Evolutionary conservation across 1,140 invertebrate genomes (phyloP), one percentile per base, ranked within the genome.

Genomic region (Portunus trituberculatus): DNA sequence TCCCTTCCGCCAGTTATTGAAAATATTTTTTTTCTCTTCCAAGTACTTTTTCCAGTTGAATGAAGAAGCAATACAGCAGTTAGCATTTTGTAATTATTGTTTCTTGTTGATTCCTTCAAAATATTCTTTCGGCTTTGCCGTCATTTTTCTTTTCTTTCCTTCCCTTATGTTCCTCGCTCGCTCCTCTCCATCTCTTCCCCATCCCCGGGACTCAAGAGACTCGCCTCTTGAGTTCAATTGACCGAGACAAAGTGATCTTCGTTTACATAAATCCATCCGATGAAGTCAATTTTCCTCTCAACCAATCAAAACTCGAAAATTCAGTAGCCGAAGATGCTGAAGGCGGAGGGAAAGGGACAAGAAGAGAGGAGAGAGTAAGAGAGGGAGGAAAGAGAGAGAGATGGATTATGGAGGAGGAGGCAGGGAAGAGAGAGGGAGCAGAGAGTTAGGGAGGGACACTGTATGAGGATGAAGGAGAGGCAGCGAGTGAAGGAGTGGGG

Each of bases 231-330:
- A 8, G 67, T 76, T 76, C 67, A 76, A 76, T 76, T n/a, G n/a
- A 76, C 20, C 67, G 67, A 76, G 67, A 76, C 67, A 76, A n/a
- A 76, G n/a, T 76, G 67, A 76, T 76, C 67, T n/a, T n/a, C 67
- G 67, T 76, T 76, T n/a, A 76, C 67, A 76, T 76, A n/a, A 76
- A 76, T 76, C 67, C 20, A 25, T 76, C 67, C 67, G 67, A 76
- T 76, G 67, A n/a, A 76, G 67, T 76, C 67, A 76, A 76, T 76
- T n/a, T 46, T 88, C 86, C 86, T 59, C 32, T 25, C 87, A 76
- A n/a, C 67, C 67, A 76, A n/a, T 76, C 67, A 88, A 46, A 39
- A 46, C 52, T 88, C 32, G 10, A 39, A 20, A 31, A 39, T 45
- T 14, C 28, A 52, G 87, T n/a, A 31, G 3, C 25, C 7, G 87